Evolutionary conservation across 1,140 invertebrate species (phyloP).

Genomic region (Bombus terrestris): DNA sequence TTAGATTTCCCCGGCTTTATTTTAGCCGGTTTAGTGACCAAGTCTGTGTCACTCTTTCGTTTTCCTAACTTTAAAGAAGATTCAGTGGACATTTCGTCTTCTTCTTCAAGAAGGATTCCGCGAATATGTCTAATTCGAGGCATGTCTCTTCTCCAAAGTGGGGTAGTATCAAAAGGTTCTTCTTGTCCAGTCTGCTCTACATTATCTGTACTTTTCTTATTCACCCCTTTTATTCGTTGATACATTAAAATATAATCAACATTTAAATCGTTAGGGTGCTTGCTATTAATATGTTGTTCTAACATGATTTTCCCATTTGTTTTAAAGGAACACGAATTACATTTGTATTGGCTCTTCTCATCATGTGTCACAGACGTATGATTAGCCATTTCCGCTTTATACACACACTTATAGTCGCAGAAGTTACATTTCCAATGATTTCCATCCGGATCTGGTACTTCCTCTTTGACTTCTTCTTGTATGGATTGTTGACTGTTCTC

Average conservation of each 20-base stretch:
- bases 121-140: conserved; percentile 85
- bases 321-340: conserved; percentile 85
- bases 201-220: conserved; percentile 58
- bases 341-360: conserved; percentile 87
- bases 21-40: conserved; percentile 65
- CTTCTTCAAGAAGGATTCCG: conserved; percentile 72
- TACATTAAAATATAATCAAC: conserved; percentile 71
- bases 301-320: conserved; percentile 84
- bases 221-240: conserved; percentile 77
- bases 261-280: conserved; percentile 80
- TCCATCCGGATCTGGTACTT: conserved; percentile 72
- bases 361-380: conserved; percentile 85
- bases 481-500: conserved; percentile 70
- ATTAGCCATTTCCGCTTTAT: conserved; percentile 84
- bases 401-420: conserved; percentile 85
- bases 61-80: conserved; percentile 64
- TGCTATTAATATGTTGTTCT: conserved; percentile 83
- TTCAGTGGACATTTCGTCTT: conserved; percentile 50
- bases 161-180: conserved; percentile 83
- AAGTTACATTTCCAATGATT: conserved; percentile 89
- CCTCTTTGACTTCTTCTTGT: conserved; percentile 61
- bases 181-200: conserved; percentile 66
- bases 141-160: conserved; percentile 84
- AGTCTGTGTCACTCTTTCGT: conserved; percentile 71
- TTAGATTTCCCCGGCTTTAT: conserved; percentile 59